Evolutionary conservation across 2,888 invertebrate genomes (phyloP), one percentile per base, ranked within the genome.

Genomic region (Myathropa florea): DNA sequence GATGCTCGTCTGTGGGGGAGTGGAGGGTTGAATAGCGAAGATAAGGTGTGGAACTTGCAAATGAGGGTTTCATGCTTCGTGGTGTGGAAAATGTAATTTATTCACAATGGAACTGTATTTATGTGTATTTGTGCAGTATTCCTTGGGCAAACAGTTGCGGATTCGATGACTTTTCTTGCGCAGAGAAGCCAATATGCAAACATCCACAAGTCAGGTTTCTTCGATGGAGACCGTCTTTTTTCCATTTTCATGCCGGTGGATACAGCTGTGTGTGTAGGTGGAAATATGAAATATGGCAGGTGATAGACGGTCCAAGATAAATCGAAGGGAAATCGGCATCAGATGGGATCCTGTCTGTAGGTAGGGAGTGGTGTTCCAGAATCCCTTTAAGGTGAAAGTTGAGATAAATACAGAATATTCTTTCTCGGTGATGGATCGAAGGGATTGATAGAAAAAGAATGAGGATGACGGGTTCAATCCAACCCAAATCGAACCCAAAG

Each of bases 291-390:
- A 76, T 67, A 72, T 71, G 70, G 53, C 77, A 77, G 82, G 71
- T 83, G 83, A 78, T 72, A 59, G 78, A 83, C 72, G 63, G 28
- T 59, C 63, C 59, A 24, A 21, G 72, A 67, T 78, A 83, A 79
- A 77, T 83, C 77, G 67, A 72, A 72, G 61, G 70, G 76, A 76
- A 82, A 82, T 72, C 28, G 60, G 39, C 65, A 60, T 67, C 79
- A 59, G 23, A n/a, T 57, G 28, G 26, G 18, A 68, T 46, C 46
- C 46, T 46, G 46, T 24, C 4, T 12, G 57, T 57, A 57, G 24
- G 57, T 24, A 24, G 24, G 3, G 24, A 14, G 18, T 9, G 12
- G 39, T 10, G 26, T 24, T 14, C 18, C 10, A 55, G n/a, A 14
- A 21, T 7, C 36, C 57, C 53, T 53, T 39, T 63, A 59, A 46